Conservation (phyloP, 2,113 vertebrate genomes). For the Willisornis vidua region DNA sequence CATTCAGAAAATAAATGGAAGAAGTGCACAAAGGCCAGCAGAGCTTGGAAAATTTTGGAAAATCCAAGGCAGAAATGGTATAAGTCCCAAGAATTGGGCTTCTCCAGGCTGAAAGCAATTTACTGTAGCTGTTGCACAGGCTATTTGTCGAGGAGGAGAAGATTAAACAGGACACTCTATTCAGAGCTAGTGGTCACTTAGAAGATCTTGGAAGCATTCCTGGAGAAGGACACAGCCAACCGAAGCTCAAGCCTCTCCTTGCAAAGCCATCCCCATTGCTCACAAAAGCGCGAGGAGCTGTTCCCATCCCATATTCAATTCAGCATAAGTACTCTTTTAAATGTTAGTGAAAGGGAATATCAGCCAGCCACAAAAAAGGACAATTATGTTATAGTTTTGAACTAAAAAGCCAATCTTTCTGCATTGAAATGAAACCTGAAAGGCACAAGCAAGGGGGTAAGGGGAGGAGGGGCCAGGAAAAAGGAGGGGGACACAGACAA, state of each 20-base stretch:
- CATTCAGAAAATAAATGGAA: constrained; percentile 36
- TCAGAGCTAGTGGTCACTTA: constrained; percentile 50
- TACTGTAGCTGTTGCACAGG: constrained; percentile 35
- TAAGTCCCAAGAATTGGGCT: neutral
- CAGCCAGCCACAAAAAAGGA: constrained; percentile 28
- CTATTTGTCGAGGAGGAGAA: constrained; percentile 44
- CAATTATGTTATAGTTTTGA: constrained; percentile 44
- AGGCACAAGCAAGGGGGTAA: neutral
- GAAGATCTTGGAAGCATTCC: constrained; percentile 68
- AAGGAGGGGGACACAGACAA: neutral
- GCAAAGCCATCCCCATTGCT: neutral
- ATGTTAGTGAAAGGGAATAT: constrained; percentile 30
- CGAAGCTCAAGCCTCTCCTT: neutral
- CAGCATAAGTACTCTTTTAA: constrained; percentile 44
- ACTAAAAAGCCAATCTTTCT: constrained; percentile 33
- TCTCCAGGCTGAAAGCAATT: constrained; percentile 32
- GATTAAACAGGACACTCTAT: constrained; percentile 57
- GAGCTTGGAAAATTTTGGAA: constrained; percentile 5
- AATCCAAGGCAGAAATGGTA: neutral
- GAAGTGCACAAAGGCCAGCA: neutral
- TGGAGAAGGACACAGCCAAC: neutral
- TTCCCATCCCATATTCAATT: constrained; percentile 50
- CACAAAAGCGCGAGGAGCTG: constrained; percentile 37
- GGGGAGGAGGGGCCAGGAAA: neutral
- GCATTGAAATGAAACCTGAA: constrained; percentile 48